A percentile compares a stretch with the other conserved stretches of the same genome.
These are phyloP conservation scores for Eidolon dupreanum DNA, from an alignment of 2,797 vertebrate genomes.

Conservation along the genomic window DNA sequence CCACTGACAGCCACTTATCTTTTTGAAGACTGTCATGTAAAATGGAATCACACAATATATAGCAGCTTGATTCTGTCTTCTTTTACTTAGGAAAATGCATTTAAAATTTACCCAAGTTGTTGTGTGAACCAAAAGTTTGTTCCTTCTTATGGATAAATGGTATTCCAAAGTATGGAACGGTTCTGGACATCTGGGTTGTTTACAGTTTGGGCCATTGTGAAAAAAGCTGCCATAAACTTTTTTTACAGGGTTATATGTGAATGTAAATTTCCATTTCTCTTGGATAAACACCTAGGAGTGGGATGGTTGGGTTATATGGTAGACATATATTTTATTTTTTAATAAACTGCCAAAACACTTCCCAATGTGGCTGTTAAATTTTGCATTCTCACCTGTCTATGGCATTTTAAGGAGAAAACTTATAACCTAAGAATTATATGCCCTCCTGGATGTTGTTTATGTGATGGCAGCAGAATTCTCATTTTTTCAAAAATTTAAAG, in stretches of 20 bases:
- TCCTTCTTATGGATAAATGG: background rate
- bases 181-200: slow-evolving; percentile 9
- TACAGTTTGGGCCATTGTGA: background rate
- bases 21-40: background rate
- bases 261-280: slow-evolving; percentile 52
- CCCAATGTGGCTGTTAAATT: background rate
- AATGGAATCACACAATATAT: background rate
- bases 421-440: background rate
- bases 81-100: slow-evolving; percentile 28
- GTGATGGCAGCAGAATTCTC: background rate
- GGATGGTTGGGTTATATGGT: background rate
- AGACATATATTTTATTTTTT: background rate
- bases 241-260: background rate
- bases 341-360: slow-evolving; percentile 24
- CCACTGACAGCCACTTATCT: background rate
- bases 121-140: background rate
- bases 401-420: slow-evolving; percentile 22
- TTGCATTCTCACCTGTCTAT: background rate
- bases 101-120: background rate
- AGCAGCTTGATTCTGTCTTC: background rate
- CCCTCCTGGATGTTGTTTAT: background rate
- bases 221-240: slow-evolving; percentile 14
- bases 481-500: slow-evolving; percentile 7
- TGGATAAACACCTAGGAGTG: background rate
- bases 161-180: background rate